Evolutionary conservation across 1,140 invertebrate genomes (phyloP), one percentile per base, ranked within the genome.

Genomic region (Lordiphosa mommai): DNA sequence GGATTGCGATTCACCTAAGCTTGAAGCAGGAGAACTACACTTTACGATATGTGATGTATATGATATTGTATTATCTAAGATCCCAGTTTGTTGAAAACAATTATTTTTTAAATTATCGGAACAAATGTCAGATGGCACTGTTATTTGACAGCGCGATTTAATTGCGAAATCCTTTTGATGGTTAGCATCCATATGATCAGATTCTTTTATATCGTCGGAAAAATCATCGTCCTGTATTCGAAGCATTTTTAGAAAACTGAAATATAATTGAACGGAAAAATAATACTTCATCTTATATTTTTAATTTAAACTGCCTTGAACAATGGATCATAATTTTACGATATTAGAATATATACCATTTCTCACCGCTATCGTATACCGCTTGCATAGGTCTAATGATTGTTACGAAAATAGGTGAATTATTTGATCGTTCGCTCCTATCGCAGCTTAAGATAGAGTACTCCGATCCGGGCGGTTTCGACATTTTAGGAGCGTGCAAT

Each of bases 31-130:
- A 4, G 76, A 82, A 16, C 67, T 65, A 20, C 72, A 72, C 16
- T 82, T 82, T 7, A 84, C 53, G n/a, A 84, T 47, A 47, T 84
- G 72, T 0, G 63, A 43, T 3, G 77, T 63, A 55, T 72, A 82
- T 4, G 72, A 40, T 13, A 77, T 41, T 8, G 77, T 23, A 56
- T 36, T 69, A 32, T 72, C 72, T 8, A 72, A 14, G 32, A 69
- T 68, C 9, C 41, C 60, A 1, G 55, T 50, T 34, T 64, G 66
- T 32, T 50, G 63, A 56, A 76, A 76, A 13, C 72, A 65, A 34
- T 58, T 84, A 29, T 64, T 84, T 23, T 76, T 84, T 1, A 61
- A 16, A 4, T 52, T 41, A 13, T 82, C 72, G 12, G 72, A 16
- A 47, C 77, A 84, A 46, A 69, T 48, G 16, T 82, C 76, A 6